Conservation (phyloP, 2,797 vertebrate species). For the Gouania willdenowi region DNA sequence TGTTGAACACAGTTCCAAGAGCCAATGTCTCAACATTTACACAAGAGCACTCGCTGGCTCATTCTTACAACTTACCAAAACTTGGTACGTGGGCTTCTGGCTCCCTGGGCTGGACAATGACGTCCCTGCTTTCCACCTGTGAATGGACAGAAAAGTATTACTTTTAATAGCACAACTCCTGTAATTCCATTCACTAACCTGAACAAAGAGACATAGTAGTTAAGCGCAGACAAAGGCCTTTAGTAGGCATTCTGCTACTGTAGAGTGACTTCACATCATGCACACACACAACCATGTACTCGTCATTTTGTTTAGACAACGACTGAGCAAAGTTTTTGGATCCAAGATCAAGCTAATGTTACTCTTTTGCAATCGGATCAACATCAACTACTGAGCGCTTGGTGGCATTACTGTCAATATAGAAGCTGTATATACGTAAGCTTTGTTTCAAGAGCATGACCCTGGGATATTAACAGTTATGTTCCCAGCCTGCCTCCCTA, state of each 20-base stretch:
- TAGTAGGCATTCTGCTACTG: slow-evolving; percentile 4
- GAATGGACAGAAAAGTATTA: slow-evolving; percentile 14
- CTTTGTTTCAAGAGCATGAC: slow-evolving; percentile 40
- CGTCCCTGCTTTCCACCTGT: slow-evolving; percentile 66
- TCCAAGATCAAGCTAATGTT: not conserved
- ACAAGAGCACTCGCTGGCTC: no score
- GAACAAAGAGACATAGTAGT: slow-evolving; percentile 41
- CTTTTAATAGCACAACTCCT: slow-evolving; percentile 16
- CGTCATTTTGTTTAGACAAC: slow-evolving; percentile 6
- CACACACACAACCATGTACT: not conserved
- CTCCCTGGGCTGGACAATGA: slow-evolving; percentile 56
- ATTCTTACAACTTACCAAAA: slow-evolving; percentile 76
- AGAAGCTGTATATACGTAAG: slow-evolving; percentile 32
- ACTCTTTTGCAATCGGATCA: slow-evolving; percentile 21
- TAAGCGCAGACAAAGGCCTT: slow-evolving; percentile 5
- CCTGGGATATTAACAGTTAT: slow-evolving; percentile 44
- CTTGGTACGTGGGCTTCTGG: slow-evolving; percentile 64
- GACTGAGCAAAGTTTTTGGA: not conserved
- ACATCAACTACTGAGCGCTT: slow-evolving; percentile 16
- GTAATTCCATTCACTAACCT: slow-evolving; percentile 46
- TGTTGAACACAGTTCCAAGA: no score
- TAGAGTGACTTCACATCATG: slow-evolving; percentile 6
- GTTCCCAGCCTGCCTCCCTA: slow-evolving; percentile 22
- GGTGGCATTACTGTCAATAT: slow-evolving; percentile 47
- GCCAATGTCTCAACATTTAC: no score